Conservation (phyloP, 30 jellyfish, hydroid and myxozoan genomes). For the Rhopilema esculentum region DNA sequence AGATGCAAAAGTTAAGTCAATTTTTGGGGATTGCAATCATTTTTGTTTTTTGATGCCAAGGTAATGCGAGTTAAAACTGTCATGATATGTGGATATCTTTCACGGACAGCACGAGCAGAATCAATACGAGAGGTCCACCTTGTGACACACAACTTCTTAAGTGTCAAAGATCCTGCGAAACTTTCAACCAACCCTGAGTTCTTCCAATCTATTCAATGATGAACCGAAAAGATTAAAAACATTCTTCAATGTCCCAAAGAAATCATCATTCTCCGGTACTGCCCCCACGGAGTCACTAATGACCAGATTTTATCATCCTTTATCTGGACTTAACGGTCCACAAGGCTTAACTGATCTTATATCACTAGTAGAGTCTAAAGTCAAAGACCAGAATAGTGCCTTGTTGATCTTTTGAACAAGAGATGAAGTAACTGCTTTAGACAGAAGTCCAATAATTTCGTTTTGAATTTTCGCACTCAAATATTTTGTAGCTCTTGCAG, state of each 20-base stretch:
- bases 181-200: constrained; percentile 29
- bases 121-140: constrained; percentile 38
- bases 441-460: constrained; percentile 40
- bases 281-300: constrained; percentile 32
- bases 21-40: constrained; percentile 9
- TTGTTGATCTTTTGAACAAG: constrained; percentile 38
- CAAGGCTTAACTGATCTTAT: constrained; percentile 41
- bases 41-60: constrained; percentile 36
- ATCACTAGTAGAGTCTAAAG: constrained; percentile 40
- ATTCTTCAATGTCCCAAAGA: constrained; percentile 40
- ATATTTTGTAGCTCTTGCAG: constrained; percentile 38
- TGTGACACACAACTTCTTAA: constrained; percentile 21
- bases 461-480: constrained; percentile 53
- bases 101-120: constrained; percentile 43
- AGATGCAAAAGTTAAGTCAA: constrained; percentile 18
- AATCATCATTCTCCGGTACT: constrained; percentile 38
- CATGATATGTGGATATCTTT: constrained; percentile 40
- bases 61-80: constrained; percentile 22
- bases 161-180: constrained; percentile 26
- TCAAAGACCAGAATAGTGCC: constrained; percentile 24
- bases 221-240: constrained; percentile 17
- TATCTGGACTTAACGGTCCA: constrained; percentile 26
- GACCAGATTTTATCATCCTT: constrained; percentile 12
- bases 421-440: constrained; percentile 39
- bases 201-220: constrained; percentile 43